Evolutionary conservation across 2,888 invertebrate species (phyloP).

Genomic region (Hoplodrina ambigua): DNA sequence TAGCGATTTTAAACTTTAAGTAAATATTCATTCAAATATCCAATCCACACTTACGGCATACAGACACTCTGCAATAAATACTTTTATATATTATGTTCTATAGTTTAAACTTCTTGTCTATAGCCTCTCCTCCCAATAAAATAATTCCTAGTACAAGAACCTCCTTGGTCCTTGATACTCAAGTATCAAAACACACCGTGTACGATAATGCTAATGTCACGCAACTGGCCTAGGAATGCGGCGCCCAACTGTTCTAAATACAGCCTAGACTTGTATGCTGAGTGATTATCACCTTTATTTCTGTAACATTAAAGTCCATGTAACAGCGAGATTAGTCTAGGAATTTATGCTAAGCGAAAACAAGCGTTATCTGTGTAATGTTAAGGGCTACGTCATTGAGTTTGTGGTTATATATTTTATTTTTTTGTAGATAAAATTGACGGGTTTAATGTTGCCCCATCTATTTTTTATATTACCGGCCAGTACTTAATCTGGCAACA

Average conservation of each 20-base stretch:
- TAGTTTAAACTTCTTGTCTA: too few species aligned
- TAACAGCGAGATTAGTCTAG: background rate
- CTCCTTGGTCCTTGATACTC: constrained; percentile 30
- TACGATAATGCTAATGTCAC: constrained; percentile 56
- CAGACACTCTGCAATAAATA: too few species aligned
- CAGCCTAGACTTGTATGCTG: constrained; percentile 23
- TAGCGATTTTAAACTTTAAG: too few species aligned
- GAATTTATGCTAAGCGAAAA: constrained; percentile 35
- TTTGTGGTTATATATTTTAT: background rate
- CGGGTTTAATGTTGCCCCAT: too few species aligned
- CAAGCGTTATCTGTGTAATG: background rate
- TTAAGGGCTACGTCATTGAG: constrained; percentile 14
- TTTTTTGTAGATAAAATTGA: background rate
- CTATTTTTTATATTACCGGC: too few species aligned
- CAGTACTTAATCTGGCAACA: too few species aligned
- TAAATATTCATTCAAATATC: too few species aligned
- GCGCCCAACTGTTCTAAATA: constrained; percentile 56
- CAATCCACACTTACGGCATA: too few species aligned
- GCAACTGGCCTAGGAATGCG: constrained; percentile 56
- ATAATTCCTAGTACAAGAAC: constrained; percentile 1
- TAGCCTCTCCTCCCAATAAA: too few species aligned
- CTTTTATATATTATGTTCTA: too few species aligned
- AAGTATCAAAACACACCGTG: constrained; percentile 41
- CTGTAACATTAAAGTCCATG: background rate
- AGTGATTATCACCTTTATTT: constrained; percentile 24